Evolutionary conservation across 2,888 invertebrate species (phyloP).

Genomic region (Perdita meconis): DNA sequence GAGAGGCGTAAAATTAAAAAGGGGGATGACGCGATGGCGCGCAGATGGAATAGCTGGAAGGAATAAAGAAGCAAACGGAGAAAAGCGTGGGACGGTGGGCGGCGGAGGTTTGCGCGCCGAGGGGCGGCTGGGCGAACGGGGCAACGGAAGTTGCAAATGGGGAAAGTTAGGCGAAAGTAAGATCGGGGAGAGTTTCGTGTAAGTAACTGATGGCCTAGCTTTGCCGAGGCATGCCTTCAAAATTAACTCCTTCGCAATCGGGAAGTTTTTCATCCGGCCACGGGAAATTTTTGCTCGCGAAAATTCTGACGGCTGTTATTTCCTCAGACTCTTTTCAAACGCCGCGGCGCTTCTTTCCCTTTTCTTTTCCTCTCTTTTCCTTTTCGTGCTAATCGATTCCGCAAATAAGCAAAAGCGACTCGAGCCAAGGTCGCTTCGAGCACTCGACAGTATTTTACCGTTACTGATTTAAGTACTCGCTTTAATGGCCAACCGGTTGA

Average conservation of each 20-base stretch:
- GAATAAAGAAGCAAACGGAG: constrained; percentile 27
- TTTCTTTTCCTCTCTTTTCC: not conserved
- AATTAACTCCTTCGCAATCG: constrained; percentile 44
- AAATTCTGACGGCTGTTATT: constrained; percentile 13
- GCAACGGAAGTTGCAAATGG: constrained; percentile 65
- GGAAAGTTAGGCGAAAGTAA: constrained; percentile 56
- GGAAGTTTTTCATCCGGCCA: constrained; percentile 4
- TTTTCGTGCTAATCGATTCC: constrained; percentile 23
- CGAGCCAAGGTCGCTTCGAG: constrained; percentile 4
- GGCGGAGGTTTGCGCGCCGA: not conserved
- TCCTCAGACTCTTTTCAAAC: not conserved
- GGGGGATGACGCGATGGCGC: constrained; percentile 2
- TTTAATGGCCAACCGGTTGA: constrained; percentile 26
- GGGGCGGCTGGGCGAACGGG: constrained; percentile 23
- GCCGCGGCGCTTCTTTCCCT: too few relatives aligned
- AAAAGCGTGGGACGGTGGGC: not conserved
- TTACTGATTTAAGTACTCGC: constrained; percentile 18
- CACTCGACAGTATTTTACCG: constrained; percentile 12
- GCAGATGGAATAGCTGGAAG: not conserved
- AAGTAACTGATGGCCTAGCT: constrained; percentile 58
- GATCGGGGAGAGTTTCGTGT: constrained; percentile 51
- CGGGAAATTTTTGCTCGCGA: constrained; percentile 4
- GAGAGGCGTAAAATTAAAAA: constrained; percentile 28
- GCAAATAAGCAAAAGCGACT: not conserved
- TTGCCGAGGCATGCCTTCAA: constrained; percentile 53